phyloP scores from a whole-genome alignment of 2,113 vertebrate species.

The Crotalus horridus region DNA sequence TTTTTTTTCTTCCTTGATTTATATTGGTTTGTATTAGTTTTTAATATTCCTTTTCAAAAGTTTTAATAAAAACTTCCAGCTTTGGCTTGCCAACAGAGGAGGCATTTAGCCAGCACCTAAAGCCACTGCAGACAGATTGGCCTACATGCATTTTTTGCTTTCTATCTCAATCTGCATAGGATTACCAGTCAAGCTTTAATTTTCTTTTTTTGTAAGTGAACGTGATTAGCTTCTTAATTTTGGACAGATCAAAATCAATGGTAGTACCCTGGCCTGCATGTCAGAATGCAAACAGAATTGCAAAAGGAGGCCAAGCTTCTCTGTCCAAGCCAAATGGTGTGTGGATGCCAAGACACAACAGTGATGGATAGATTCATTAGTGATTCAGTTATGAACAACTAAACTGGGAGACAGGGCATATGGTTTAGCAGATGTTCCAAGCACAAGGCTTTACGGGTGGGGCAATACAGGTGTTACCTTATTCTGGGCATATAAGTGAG shows the following conservation, averaged over 20 bases:
- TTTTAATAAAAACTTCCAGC: slow-evolving; percentile 16
- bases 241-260: slow-evolving; percentile 58
- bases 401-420: slow-evolving; percentile 74
- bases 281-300: slow-evolving; percentile 26
- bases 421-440: slow-evolving; percentile 74
- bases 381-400: slow-evolving; percentile 56
- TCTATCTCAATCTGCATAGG: slow-evolving; percentile 55
- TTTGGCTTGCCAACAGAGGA: slow-evolving; percentile 56
- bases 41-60: background rate
- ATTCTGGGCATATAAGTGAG: slow-evolving; percentile 55
- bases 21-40: background rate
- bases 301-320: slow-evolving; percentile 53
- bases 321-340: slow-evolving; percentile 49
- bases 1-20: background rate
- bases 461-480: slow-evolving; percentile 51
- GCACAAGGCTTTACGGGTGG: slow-evolving; percentile 50
- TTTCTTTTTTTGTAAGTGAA: slow-evolving; percentile 6
- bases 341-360: slow-evolving; percentile 55
- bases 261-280: slow-evolving; percentile 37
- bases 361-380: slow-evolving; percentile 76
- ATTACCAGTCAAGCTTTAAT: slow-evolving; percentile 51
- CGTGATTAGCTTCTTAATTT: slow-evolving; percentile 16
- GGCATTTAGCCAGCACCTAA: slow-evolving; percentile 60
- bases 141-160: slow-evolving; percentile 40
- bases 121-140: slow-evolving; percentile 61